phyloP scores from a whole-genome alignment of 2,113 vertebrate species.

The Grantiella picta region DNA sequence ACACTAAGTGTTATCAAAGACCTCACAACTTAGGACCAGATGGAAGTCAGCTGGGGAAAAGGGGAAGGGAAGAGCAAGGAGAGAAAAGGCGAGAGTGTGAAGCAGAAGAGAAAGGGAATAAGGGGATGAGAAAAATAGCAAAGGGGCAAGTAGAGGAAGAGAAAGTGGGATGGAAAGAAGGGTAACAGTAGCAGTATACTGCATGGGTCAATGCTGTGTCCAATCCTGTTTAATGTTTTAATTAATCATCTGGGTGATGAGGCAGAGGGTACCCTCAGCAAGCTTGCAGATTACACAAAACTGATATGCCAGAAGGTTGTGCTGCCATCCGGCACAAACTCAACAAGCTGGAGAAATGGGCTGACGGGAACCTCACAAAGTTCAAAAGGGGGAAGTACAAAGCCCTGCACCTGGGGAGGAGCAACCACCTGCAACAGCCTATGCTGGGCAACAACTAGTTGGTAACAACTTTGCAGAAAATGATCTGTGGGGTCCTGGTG shows the following conservation, averaged over 20 bases:
- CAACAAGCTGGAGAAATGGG: background rate
- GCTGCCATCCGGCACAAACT: background rate
- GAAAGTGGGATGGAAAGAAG: background rate
- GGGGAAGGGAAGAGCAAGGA: background rate
- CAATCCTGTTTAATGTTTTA: fast-evolving
- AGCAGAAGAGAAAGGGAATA: background rate
- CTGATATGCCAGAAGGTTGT: background rate
- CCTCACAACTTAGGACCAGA: background rate
- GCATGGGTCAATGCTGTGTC: background rate
- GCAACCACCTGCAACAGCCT: background rate
- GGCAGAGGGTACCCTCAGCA: background rate
- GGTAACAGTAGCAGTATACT: background rate
- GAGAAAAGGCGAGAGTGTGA: background rate
- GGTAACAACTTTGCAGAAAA: background rate
- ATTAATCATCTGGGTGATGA: background rate
- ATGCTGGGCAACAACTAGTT: background rate
- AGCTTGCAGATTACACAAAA: background rate
- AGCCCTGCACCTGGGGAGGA: background rate
- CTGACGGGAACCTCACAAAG: background rate
- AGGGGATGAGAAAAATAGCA: background rate
- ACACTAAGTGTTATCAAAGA: background rate
- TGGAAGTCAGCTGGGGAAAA: background rate
- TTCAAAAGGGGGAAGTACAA: background rate
- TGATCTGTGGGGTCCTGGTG: background rate
- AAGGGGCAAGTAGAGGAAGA: background rate